Percentiles rank a stretch among this genome's conserved stretches.
phyloP scores from a whole-genome alignment of 2,888 invertebrate species.

The Chymomyza fuscimana region DNA sequence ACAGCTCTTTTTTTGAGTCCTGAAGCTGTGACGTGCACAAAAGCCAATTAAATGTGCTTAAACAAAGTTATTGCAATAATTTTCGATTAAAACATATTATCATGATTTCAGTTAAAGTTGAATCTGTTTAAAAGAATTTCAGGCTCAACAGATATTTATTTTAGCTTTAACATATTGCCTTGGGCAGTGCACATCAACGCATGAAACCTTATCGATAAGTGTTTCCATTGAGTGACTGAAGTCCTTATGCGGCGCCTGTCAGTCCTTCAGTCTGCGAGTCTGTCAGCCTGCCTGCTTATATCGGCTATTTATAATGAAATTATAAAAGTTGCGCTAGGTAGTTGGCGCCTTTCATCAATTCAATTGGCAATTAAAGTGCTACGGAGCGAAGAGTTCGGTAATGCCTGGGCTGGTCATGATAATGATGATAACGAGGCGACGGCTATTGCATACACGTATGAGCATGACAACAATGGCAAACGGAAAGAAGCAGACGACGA shows the following conservation, averaged over 20 bases:
- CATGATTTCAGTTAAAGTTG: no score
- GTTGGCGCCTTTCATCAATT: conserved; percentile 47
- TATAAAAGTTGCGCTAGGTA: conserved; percentile 46
- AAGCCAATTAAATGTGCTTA: no score
- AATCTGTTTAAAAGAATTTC: neutral
- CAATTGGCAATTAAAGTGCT: conserved; percentile 68
- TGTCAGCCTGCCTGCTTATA: conserved; percentile 1
- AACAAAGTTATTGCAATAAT: no score
- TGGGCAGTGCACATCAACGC: no score
- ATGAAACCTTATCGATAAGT: neutral
- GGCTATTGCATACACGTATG: conserved; percentile 58
- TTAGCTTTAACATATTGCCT: no score
- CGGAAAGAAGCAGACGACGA: conserved; percentile 13
- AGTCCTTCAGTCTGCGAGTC: neutral
- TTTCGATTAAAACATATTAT: no score
- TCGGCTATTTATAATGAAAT: conserved; percentile 56
- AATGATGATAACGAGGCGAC: conserved; percentile 70
- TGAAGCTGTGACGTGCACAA: no score
- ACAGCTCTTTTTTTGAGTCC: no score
- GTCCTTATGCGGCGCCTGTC: neutral
- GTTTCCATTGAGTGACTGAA: neutral
- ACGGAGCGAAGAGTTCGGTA: conserved; percentile 47
- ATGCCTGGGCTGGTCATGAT: conserved; percentile 47
- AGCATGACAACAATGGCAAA: conserved; percentile 41
- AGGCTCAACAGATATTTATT: neutral